Conservation (phyloP, 2,797 vertebrate species). For the Poecilia wingei region DNA sequence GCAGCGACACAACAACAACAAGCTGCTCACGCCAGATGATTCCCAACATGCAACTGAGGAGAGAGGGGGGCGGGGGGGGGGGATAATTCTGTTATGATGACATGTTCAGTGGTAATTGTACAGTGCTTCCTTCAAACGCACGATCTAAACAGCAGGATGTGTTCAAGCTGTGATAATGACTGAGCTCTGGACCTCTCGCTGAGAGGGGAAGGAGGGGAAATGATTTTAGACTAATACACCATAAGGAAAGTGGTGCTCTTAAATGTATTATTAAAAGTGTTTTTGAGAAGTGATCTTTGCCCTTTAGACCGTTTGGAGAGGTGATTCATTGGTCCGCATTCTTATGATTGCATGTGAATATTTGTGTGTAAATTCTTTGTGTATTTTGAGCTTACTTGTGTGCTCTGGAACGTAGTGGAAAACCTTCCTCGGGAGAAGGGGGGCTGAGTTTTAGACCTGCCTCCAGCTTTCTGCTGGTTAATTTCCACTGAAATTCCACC, state of each 20-base stretch:
- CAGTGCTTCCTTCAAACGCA: slow-evolving; percentile 29
- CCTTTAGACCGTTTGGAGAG: slow-evolving; percentile 32
- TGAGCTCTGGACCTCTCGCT: slow-evolving; percentile 38
- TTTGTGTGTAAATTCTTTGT: slow-evolving; percentile 37
- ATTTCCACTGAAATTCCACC: slow-evolving; percentile 63
- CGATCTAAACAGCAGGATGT: slow-evolving; percentile 40
- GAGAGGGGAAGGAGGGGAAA: slow-evolving; percentile 18
- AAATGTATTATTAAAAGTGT: not conserved
- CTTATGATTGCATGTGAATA: slow-evolving; percentile 13
- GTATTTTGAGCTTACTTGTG: slow-evolving; percentile 52
- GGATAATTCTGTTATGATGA: slow-evolving; percentile 47
- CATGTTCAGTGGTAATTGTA: slow-evolving; percentile 53
- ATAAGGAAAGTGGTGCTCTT: slow-evolving; percentile 13
- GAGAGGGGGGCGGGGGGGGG: not conserved
- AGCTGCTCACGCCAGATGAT: slow-evolving; percentile 17
- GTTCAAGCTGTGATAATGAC: slow-evolving; percentile 47
- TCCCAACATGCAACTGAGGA: slow-evolving; percentile 10
- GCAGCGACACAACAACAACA: slow-evolving; percentile 31
- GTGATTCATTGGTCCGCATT: slow-evolving; percentile 10
- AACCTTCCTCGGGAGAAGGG: slow-evolving; percentile 18
- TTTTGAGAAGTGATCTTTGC: slow-evolving; percentile 6
- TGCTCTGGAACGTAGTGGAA: slow-evolving; percentile 55
- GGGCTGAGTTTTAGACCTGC: slow-evolving; percentile 35
- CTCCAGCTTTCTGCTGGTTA: slow-evolving; percentile 52
- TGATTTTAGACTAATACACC: slow-evolving; percentile 42